phyloP scores from a whole-genome alignment of 2,797 vertebrate species.

The Anniella stebbinsi region DNA sequence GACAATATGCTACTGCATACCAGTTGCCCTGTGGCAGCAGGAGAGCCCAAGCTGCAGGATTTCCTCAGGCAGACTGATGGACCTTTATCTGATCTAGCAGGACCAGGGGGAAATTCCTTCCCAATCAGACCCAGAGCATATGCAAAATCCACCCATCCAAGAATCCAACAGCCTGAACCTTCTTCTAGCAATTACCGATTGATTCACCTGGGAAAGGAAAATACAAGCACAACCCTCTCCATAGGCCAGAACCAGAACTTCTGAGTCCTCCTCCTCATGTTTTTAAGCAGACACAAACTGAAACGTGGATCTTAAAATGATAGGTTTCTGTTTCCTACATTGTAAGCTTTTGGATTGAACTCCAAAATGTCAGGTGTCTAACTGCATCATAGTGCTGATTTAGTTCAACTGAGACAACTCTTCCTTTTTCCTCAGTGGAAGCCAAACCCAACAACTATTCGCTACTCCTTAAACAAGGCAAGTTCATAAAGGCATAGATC shows the following conservation, averaged over 20 bases:
- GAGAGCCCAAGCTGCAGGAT: rapidly evolving
- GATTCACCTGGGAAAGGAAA: background rate
- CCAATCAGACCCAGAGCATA: background rate
- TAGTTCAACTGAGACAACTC: background rate
- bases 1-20: background rate
- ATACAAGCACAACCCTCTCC: background rate
- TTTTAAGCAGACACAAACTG: background rate
- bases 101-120: background rate
- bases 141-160: no score
- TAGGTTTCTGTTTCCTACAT: background rate
- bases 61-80: background rate
- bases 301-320: no score
- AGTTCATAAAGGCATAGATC: background rate
- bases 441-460: no score
- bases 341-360: background rate
- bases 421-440: background rate
- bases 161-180: background rate
- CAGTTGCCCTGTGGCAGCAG: background rate
- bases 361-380: no score
- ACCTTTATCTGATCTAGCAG: background rate
- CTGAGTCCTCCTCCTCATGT: background rate
- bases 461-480: background rate
- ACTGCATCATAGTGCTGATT: background rate
- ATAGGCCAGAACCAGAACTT: background rate
- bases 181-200: background rate